Evolutionary conservation across 1,140 invertebrate species (phyloP), one percentile per base, ranked within the genome.

Genomic region (Oryctes rhinoceros): DNA sequence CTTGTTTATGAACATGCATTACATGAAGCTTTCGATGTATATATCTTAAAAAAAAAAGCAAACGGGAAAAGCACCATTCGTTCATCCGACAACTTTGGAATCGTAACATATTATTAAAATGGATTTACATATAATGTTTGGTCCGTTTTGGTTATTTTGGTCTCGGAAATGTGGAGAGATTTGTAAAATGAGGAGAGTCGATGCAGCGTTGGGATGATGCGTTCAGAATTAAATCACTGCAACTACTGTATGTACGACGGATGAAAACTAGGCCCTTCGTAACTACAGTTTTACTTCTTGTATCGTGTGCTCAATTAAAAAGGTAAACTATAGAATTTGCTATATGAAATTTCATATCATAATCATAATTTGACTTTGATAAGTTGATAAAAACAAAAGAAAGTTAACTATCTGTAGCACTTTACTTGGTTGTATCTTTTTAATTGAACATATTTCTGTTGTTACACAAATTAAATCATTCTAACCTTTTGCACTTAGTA

Each of bases 181-280:
- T n/a, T 13, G 13, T 49, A 59, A 44, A 20, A 48, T 2, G 6
- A 24, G 18, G 37, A 76, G 37, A 76, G 11, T 49, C 24, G n/a
- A 39, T 81, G 82, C 82, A 81, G 82, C 82, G 79, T 83, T 80
- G 83, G 82, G 83, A 86, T 82, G 74, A 71, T 81, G 80, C 65
- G 24, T 24, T 81, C 79, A 4, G 4, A 39, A 13, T 47, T 47
- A 76, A 44, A 44, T 35, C 3, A 4, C 49, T 49, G 49, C 76
- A 59, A 10, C 62, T 81, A 83, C 84, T 85, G 84, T 86, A 86
- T 86, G 85, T 86, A 82, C 84, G 82, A 84, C 83, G 84, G 84
- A 78, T 79, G 78, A 82, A 24, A 59, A 53, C 78, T 76, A 78
- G 53, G 65, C 44, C 82, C 81, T 82, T 83, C 80, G 81, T 84